phyloP scores from a whole-genome alignment of 2,797 vertebrate species.

The Amazona finschi region DNA sequence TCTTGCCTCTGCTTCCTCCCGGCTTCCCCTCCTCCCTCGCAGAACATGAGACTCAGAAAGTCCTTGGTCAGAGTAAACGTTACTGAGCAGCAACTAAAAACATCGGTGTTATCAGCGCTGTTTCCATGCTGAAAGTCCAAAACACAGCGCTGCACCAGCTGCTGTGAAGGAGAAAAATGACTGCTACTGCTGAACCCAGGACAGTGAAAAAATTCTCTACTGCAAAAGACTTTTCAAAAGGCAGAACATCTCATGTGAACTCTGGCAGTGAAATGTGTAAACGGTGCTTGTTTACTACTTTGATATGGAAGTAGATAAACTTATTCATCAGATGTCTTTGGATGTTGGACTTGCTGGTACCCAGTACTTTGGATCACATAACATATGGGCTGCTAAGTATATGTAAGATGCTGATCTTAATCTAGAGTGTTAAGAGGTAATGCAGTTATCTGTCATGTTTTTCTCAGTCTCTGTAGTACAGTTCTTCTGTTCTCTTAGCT shows the following conservation, averaged over 20 bases:
- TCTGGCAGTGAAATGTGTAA: neutral
- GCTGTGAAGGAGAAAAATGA: too few species aligned
- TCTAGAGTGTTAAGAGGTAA: neutral
- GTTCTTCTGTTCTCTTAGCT: neutral
- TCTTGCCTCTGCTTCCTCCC: too few species aligned
- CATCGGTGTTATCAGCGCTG: too few species aligned
- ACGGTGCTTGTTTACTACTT: neutral
- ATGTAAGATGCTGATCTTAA: neutral
- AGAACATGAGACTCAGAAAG: too few species aligned
- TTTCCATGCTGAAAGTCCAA: too few species aligned
- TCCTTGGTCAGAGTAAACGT: too few species aligned
- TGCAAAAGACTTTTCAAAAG: neutral
- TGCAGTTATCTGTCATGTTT: neutral
- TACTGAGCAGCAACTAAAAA: too few species aligned
- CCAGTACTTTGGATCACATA: neutral
- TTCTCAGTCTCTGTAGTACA: neutral
- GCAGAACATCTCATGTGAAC: neutral
- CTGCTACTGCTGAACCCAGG: too few species aligned
- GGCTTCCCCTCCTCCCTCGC: too few species aligned
- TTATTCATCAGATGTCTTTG: neutral
- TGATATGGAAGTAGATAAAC: neutral
- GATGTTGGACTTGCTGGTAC: neutral
- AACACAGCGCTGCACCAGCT: too few species aligned
- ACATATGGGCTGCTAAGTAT: neutral
- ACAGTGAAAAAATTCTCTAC: neutral